Percentiles rank a stretch among this genome's conserved stretches.
These are phyloP conservation scores for Rhinatrema bivittatum DNA, from an alignment of 2,797 vertebrate species.

Conservation along the genomic window DNA sequence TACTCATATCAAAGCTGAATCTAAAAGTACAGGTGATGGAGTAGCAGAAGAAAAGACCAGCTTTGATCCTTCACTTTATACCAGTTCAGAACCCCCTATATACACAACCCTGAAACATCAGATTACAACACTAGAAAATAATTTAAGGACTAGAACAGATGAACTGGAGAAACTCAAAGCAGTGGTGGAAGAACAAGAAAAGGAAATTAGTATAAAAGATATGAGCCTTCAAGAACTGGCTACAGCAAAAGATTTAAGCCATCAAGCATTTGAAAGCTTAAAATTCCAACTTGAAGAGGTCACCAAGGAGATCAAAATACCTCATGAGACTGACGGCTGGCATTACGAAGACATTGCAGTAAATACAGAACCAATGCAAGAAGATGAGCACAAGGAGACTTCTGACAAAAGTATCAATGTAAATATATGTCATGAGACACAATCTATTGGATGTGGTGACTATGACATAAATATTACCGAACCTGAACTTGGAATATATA, in stretches of 20 bases:
- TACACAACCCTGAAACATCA: constrained; percentile 61
- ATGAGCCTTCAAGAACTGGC: constrained; percentile 69
- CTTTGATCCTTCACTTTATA: constrained; percentile 10
- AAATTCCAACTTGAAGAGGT: constrained; percentile 37
- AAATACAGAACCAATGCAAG: constrained; percentile 38
- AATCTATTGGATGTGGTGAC: constrained; percentile 14
- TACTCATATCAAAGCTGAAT: constrained; percentile 7
- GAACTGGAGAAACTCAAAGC: constrained; percentile 66
- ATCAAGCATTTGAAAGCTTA: too few species aligned
- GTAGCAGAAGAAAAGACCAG: constrained; percentile 17
- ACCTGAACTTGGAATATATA: constrained; percentile 2
- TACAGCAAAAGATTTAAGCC: constrained; percentile 54
- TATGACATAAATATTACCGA: not conserved
- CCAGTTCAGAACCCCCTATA: not conserved
- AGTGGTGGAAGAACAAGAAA: constrained; percentile 66
- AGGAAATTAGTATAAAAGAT: constrained; percentile 72
- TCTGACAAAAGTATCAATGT: constrained; percentile 53
- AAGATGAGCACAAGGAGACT: constrained; percentile 3
- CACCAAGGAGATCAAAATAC: constrained; percentile 21
- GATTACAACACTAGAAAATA: constrained; percentile 62
- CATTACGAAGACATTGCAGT: constrained; percentile 36
- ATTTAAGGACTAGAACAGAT: constrained; percentile 65
- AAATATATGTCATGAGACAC: constrained; percentile 26
- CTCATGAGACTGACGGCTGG: constrained; percentile 4
- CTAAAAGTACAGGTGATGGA: not conserved